These are phyloP conservation scores for Phthorimaea operculella DNA, from an alignment of 1,140 invertebrate species.

Conservation along the genomic window DNA sequence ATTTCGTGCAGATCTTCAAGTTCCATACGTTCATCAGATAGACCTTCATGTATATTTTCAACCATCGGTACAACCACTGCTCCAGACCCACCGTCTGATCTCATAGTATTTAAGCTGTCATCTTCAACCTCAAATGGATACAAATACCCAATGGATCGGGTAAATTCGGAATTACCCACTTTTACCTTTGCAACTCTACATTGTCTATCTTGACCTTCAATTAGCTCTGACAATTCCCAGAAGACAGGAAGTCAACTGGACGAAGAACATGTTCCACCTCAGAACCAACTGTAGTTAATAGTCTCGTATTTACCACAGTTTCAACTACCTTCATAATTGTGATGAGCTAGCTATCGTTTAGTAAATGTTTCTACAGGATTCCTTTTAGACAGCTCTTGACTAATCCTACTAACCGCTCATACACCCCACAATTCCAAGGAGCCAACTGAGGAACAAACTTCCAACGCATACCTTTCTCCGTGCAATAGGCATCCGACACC, in stretches of 20 bases:
- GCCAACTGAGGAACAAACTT: slow-evolving; percentile 13
- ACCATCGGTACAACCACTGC: no score
- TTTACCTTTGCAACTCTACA: slow-evolving; percentile 6
- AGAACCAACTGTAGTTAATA: slow-evolving; percentile 3
- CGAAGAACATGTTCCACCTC: slow-evolving; percentile 6
- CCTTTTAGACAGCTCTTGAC: slow-evolving; percentile 11
- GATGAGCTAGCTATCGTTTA: slow-evolving; percentile 4
- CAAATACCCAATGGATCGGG: not conserved
- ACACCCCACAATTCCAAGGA: slow-evolving; percentile 13
- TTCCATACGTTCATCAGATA: no score
- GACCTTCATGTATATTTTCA: no score
- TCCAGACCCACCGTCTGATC: no score
- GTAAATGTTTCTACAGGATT: slow-evolving; percentile 9
- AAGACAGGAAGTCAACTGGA: slow-evolving; percentile 7
- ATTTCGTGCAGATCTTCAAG: no score
- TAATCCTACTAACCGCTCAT: slow-evolving; percentile 7
- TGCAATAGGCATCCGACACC: slow-evolving; percentile 7
- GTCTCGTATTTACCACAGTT: slow-evolving; percentile 9
- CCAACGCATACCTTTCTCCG: slow-evolving; percentile 9
- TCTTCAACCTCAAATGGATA: slow-evolving; percentile 26
- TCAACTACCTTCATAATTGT: slow-evolving; percentile 10
- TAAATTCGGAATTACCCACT: not conserved
- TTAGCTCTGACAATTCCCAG: slow-evolving; percentile 1
- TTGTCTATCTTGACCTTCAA: slow-evolving; percentile 2
- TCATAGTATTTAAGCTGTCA: slow-evolving; percentile 24